phyloP scores from a whole-genome alignment of 2,797 vertebrate species.

The Poecilia wingei region DNA sequence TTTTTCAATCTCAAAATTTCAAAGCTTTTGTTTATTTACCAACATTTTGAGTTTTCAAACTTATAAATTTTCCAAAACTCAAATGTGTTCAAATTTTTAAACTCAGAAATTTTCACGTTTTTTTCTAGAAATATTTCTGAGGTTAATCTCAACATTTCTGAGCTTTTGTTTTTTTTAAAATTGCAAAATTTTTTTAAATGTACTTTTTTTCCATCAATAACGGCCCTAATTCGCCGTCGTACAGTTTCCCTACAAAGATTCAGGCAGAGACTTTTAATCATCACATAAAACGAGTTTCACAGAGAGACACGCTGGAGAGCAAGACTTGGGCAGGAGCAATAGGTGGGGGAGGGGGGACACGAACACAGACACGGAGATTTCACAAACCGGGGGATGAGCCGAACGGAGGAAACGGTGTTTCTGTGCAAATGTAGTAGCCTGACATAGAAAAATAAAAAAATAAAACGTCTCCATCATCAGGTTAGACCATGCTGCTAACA shows the following conservation, averaged over 20 bases:
- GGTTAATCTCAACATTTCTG: too few species aligned
- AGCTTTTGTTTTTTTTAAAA: too few species aligned
- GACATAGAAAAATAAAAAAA: conserved; percentile 22
- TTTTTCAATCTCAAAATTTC: too few species aligned
- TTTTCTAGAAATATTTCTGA: too few species aligned
- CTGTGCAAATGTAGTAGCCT: conserved; percentile 13
- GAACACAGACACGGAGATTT: conserved; percentile 70
- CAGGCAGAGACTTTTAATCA: conserved; percentile 76
- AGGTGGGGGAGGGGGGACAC: conserved; percentile 31
- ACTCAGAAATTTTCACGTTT: too few species aligned
- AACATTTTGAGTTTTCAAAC: too few species aligned
- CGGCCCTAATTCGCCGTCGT: not conserved
- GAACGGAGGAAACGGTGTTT: not conserved
- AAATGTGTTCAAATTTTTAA: too few species aligned
- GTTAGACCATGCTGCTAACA: conserved; percentile 77
- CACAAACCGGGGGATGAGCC: not conserved
- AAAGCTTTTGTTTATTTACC: too few species aligned
- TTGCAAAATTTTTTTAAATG: too few species aligned
- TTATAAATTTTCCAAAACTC: too few species aligned
- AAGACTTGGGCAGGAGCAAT: conserved; percentile 53
- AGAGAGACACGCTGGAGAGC: conserved; percentile 70
- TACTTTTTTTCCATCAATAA: too few species aligned
- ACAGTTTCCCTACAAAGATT: conserved; percentile 74
- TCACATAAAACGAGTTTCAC: conserved; percentile 73
- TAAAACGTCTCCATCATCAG: conserved; percentile 58